These are phyloP conservation scores for Micrastur ruficollis DNA, from an alignment of 2,797 vertebrate genomes.

Conservation along the genomic window DNA sequence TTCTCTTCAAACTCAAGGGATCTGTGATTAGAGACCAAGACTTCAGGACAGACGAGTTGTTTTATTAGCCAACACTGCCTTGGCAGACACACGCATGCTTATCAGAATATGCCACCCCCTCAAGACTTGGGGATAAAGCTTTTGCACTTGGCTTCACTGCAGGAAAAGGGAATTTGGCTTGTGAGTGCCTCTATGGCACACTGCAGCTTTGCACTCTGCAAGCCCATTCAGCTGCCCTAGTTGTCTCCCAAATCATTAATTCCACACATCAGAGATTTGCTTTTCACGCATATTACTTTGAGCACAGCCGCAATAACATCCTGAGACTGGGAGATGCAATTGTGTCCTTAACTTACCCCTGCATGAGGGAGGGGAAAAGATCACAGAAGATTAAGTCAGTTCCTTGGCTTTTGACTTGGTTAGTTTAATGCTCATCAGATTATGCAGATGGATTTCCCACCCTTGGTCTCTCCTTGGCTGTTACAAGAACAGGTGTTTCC, in stretches of 20 bases:
- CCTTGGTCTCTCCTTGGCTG: background rate
- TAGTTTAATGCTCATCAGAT: slow-evolving; percentile 46
- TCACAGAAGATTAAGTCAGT: slow-evolving; percentile 22
- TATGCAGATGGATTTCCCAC: slow-evolving; percentile 31
- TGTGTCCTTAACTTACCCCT: slow-evolving; percentile 22
- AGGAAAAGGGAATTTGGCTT: background rate
- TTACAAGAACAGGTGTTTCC: slow-evolving; percentile 21
- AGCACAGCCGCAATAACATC: background rate
- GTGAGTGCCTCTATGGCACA: background rate
- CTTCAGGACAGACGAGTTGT: background rate
- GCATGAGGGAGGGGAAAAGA: background rate
- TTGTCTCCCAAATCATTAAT: background rate
- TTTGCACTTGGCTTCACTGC: background rate
- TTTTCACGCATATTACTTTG: background rate
- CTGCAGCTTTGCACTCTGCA: background rate
- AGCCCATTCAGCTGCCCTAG: background rate
- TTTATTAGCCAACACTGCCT: background rate
- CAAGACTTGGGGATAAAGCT: background rate
- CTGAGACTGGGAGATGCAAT: background rate
- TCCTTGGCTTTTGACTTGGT: slow-evolving; percentile 43
- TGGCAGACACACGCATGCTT: background rate
- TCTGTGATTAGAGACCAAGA: background rate
- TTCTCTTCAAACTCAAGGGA: background rate
- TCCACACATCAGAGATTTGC: background rate
- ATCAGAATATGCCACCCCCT: background rate